Evolutionary conservation across 2,797 vertebrate genomes (phyloP), one percentile per base, ranked within the genome.

Genomic region (Typhlichthys subterraneus): DNA sequence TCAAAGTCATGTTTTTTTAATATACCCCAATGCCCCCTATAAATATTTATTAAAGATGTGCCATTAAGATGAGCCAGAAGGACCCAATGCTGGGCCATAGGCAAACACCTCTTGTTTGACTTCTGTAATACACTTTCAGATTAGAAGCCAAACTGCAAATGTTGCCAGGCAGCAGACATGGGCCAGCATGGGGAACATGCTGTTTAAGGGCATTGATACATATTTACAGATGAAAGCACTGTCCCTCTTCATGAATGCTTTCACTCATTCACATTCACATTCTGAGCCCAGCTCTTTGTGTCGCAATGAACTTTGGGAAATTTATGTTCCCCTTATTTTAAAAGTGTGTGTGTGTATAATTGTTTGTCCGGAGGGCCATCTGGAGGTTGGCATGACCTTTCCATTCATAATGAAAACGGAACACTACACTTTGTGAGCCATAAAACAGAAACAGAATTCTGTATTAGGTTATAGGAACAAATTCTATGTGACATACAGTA

Each of bases 11-110:
- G 90, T 91, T 92, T 92, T 55, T 84, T 86, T 84, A 89, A 91
- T 86, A 86, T 73, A 73, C 79, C 84, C 82, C 73, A 45, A 67
- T 75, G 79, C 71, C 77, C 78, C 68, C 80, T 87, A 90, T 92
- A 92, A 91, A 93, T 92, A 92, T 92, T 87, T 90, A 92, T 90
- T 81, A 81, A 90, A 90, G 89, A 87, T 87, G 76, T 83, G 63
- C 76, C 73, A 83, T 89, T 90, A 89, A 88, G 89, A 89, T 87
- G 72, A 70, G 75, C 73, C 81, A 76, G 63, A 78, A 76, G 80
- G 76, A 75, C 65, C 57, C 65, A 10, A 59, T 13, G 68, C 68
- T 64, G 56, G 73, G 75, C 84, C 50, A 54, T 79, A 67, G 77
- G 89, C 82, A 92, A 92, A 92, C 90, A 91, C 62, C 70, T 78